Evolutionary conservation across 2,797 vertebrate species (phyloP).

Genomic region (Crenuchus spilurus): DNA sequence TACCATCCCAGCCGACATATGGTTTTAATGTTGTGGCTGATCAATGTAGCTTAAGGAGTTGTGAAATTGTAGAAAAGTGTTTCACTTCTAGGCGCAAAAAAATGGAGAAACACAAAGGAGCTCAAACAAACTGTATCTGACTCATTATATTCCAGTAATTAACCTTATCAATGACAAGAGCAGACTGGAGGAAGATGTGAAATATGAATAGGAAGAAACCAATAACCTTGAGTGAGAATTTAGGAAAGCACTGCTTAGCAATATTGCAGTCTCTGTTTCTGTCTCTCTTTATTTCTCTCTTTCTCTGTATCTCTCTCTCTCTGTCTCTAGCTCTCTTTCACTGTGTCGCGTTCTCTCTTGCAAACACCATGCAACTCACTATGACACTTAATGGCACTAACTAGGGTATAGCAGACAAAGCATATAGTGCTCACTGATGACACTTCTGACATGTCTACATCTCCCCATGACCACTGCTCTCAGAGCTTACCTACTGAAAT

Average conservation of each 20-base stretch:
- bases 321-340: background rate
- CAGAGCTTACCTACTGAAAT: background rate
- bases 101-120: background rate
- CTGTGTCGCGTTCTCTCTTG: too few species aligned
- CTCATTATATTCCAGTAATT: slow-evolving; percentile 56
- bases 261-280: background rate
- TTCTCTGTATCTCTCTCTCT: background rate
- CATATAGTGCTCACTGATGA: too few species aligned
- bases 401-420: too few species aligned
- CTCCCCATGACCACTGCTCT: background rate
- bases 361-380: background rate
- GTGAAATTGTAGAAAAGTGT: too few species aligned
- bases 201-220: slow-evolving; percentile 24
- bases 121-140: background rate
- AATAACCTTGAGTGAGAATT: slow-evolving; percentile 63
- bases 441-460: background rate
- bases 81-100: background rate
- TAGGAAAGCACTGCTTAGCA: background rate
- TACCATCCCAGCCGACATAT: too few species aligned
- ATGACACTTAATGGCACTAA: background rate
- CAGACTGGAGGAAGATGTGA: slow-evolving; percentile 37
- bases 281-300: slow-evolving; percentile 49
- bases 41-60: too few species aligned
- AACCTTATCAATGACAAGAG: slow-evolving; percentile 60
- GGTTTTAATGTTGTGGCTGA: too few species aligned